A percentile compares a stretch with the other conserved stretches of the same genome.
These are phyloP conservation scores for Trachymyrmex cornetzi DNA, from an alignment of 1,140 invertebrate species.

Conservation along the genomic window DNA sequence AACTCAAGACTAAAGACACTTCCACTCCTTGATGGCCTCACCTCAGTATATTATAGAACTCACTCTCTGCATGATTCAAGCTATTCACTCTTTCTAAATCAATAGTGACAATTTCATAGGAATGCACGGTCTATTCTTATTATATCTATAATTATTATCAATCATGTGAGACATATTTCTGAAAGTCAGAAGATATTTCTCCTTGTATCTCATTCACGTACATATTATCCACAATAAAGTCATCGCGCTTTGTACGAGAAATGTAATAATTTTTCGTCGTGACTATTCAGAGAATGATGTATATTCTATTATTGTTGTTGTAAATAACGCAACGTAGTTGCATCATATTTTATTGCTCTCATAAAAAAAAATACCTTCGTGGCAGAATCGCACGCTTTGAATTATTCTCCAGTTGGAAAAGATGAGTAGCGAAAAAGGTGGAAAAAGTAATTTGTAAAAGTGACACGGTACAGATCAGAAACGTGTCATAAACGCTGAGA, in stretches of 20 bases:
- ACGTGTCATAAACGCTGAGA: not conserved
- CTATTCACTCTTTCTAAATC: too few species aligned
- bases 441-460: constrained; percentile 20
- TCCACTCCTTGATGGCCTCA: too few species aligned
- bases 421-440: not conserved
- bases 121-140: too few species aligned
- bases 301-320: not conserved
- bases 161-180: not conserved
- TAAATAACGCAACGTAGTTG: not conserved
- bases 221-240: not conserved
- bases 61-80: too few species aligned
- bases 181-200: not conserved
- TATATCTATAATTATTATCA: too few species aligned
- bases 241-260: not conserved
- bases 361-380: constrained; percentile 15
- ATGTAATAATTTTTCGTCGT: not conserved
- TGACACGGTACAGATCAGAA: constrained; percentile 13
- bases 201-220: not conserved
- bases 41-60: too few species aligned
- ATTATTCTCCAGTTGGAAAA: constrained; percentile 14
- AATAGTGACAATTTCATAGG: too few species aligned
- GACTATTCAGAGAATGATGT: not conserved
- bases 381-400: constrained; percentile 2
- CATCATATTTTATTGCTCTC: constrained; percentile 23
- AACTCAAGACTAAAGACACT: too few species aligned